phyloP scores from a whole-genome alignment of 2,113 vertebrate species.

The Thomomys bottae region DNA sequence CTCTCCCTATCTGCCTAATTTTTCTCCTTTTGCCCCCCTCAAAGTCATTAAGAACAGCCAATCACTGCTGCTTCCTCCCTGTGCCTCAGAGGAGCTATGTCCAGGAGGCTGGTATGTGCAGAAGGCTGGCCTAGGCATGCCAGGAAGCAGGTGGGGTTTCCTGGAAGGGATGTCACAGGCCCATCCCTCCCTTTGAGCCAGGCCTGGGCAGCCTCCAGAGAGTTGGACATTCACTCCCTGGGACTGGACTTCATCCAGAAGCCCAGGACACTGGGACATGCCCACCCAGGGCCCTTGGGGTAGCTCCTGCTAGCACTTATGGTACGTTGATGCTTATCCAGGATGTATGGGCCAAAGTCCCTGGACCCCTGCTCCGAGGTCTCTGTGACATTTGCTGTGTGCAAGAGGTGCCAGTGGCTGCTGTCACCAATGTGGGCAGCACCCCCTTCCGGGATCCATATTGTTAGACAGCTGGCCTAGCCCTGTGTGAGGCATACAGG shows the following conservation, averaged over 20 bases:
- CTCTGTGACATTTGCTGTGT: background rate
- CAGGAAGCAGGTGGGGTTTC: background rate
- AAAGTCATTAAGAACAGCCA: background rate
- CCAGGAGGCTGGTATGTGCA: background rate
- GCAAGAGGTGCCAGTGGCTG: constrained; percentile 45
- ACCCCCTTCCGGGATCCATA: constrained; percentile 57
- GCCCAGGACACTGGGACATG: background rate
- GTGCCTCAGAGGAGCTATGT: background rate
- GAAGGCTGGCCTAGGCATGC: background rate
- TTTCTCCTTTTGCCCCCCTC: no score
- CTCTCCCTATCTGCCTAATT: no score
- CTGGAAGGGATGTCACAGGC: background rate
- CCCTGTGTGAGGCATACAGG: background rate
- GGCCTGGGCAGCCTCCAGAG: background rate
- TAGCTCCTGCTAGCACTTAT: background rate
- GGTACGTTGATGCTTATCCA: background rate
- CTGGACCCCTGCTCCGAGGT: background rate
- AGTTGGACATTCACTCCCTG: background rate
- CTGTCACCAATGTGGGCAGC: constrained; percentile 11
- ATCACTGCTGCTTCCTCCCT: background rate
- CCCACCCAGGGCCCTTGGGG: background rate
- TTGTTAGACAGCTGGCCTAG: constrained; percentile 65
- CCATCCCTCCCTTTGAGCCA: background rate
- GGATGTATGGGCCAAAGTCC: background rate
- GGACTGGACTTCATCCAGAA: background rate